Conservation (phyloP, 1,140 invertebrate genomes). For the Propsilocerus akamusi region DNA sequence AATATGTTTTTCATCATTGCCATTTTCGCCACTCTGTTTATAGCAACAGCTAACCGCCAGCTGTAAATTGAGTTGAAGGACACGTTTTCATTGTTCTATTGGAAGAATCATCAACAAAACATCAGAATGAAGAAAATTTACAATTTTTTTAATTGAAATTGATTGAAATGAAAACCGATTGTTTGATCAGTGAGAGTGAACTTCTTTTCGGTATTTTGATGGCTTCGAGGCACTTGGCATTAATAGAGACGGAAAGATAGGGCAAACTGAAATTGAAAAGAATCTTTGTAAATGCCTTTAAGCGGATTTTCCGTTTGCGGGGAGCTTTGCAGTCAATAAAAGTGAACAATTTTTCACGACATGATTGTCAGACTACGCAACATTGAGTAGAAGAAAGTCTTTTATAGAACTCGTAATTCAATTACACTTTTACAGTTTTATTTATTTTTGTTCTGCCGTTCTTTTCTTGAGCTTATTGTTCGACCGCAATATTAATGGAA, state of each 20-base stretch:
- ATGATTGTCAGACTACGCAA: not conserved
- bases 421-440: not conserved
- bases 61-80: not conserved
- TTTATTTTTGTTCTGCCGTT: not conserved
- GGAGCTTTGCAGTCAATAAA: not conserved
- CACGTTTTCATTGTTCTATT: not conserved
- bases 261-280: no score
- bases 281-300: no score
- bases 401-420: not conserved
- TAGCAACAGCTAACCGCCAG: not conserved
- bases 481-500: not conserved
- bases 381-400: no score
- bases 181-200: not conserved
- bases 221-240: not conserved
- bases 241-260: no score
- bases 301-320: not conserved
- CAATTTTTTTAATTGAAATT: not conserved
- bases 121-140: not conserved
- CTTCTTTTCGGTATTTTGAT: not conserved
- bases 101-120: not conserved
- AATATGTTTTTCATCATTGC: not conserved
- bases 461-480: not conserved
- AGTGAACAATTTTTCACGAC: not conserved
- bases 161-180: not conserved
- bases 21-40: not conserved